Base-by-base conservation (phyloP, 2,113 vertebrate species). In the Glaucidium brasilianum region DNA sequence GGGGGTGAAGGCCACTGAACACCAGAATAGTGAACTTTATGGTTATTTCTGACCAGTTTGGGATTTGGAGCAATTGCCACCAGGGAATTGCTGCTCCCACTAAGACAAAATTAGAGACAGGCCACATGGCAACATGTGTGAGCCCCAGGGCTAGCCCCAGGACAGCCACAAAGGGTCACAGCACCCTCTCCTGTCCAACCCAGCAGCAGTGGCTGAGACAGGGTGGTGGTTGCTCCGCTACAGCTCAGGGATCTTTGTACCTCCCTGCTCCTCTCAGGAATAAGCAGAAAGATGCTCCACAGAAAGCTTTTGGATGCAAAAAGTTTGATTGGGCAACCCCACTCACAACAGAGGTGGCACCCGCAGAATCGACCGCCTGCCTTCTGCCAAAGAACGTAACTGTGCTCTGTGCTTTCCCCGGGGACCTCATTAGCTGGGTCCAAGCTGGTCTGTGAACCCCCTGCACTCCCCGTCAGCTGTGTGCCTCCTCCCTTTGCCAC, bases 361-460 rank as follows among this genome's bases (percentile, higher is more conserved):
- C 18, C 2, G 2, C 22, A 8, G 72, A 37, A 47, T 14, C 4
- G 0, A 9, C 19, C 11, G 0, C 67, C 29, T 27, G n/a, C 60
- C 67, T 37, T 63, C 67, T 66, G 78, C 39, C 39, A 55, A 29
- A 35, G 15, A 37, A 52, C 1, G 3, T 30, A 2, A 34, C 39
- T 39, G 39, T 2, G 30, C 34, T 29, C 37, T 26, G 39, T 1
- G 0, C 43, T 37, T 41, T 59, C 85, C 53, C 64, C 49, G 10
- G 22, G 69, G 69, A 67, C 37, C 43, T 43, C 10, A 50, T 59
- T 19, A 92, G 52, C 41, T 2, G 53, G 43, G 47, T 18, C 77
- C 66, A 27, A 59, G 43, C 45, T 68, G 75, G 26, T 17, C 41
- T n/a, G 41, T 63, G 49, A 39, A 10, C 15, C 66, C 53, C 53